A percentile compares a stretch with the other conserved stretches of the same genome.
Conservation (phyloP, 2,113 vertebrate species). For the Synodontis membranacea region DNA sequence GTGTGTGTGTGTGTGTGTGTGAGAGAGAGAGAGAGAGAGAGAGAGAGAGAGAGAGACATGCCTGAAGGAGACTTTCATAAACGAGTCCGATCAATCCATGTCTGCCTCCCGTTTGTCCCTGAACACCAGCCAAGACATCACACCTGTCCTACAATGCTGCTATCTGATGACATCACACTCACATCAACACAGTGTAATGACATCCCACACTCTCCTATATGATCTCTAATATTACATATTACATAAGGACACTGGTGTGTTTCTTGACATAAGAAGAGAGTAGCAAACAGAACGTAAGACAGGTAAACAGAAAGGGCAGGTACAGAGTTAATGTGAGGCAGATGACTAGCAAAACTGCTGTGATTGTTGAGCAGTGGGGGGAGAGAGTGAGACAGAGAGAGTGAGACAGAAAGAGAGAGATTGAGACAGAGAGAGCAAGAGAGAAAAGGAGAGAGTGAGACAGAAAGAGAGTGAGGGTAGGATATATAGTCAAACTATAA, state of each 20-base stretch:
- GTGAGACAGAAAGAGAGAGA: no score
- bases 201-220: background rate
- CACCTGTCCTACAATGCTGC: slow-evolving; percentile 21
- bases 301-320: background rate
- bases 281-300: background rate
- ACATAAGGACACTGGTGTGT: background rate
- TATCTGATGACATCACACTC: slow-evolving; percentile 31
- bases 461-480: no score
- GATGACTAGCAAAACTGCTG: background rate
- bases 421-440: no score
- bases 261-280: background rate
- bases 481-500: no score
- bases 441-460: background rate
- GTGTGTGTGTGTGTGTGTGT: slow-evolving; percentile 15
- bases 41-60: background rate
- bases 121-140: slow-evolving; percentile 37
- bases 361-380: background rate
- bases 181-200: slow-evolving; percentile 17
- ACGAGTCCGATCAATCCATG: slow-evolving; percentile 44
- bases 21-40: background rate
- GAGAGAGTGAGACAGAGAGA: slow-evolving; percentile 56
- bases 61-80: slow-evolving; percentile 19
- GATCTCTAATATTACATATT: background rate
- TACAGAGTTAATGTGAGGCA: background rate
- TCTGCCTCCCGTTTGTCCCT: slow-evolving; percentile 32